A percentile compares a stretch with the other conserved stretches of the same genome.
phyloP scores from a whole-genome alignment of 2,113 vertebrate genomes.

The Nothobranchius kuhntae region DNA sequence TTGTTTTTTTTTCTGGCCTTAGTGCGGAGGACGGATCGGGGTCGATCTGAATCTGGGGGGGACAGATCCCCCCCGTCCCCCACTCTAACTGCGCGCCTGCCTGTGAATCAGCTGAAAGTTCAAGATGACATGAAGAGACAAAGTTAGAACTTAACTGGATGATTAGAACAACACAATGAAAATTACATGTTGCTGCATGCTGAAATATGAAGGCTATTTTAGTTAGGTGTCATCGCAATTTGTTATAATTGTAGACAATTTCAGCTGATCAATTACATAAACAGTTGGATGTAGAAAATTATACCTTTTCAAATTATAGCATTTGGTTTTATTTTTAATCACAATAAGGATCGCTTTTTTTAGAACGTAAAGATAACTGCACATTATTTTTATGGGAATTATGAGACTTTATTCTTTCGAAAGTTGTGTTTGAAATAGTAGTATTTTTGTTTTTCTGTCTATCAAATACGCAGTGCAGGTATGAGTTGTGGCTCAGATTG shows the following conservation, averaged over 20 bases:
- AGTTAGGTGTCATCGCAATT: not conserved
- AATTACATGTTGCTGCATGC: not conserved
- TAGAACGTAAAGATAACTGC: not conserved
- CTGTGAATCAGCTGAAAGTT: too few species aligned
- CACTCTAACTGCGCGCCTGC: too few species aligned
- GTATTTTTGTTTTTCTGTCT: not conserved
- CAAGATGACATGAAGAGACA: too few species aligned
- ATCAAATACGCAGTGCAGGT: not conserved
- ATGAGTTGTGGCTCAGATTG: slow-evolving; percentile 4
- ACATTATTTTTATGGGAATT: not conserved
- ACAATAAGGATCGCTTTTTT: not conserved
- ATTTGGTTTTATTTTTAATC: slow-evolving; percentile 2
- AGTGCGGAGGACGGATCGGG: too few species aligned
- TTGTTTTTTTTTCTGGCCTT: too few species aligned
- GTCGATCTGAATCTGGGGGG: too few species aligned
- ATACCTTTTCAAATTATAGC: not conserved
- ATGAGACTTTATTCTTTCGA: not conserved
- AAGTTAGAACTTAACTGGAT: too few species aligned
- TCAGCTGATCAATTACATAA: not conserved
- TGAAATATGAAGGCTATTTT: too few species aligned
- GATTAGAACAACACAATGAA: not conserved
- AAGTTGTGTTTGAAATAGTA: not conserved
- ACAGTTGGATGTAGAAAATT: not conserved
- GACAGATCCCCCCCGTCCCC: too few species aligned
- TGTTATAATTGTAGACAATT: not conserved